These are phyloP conservation scores for Erpobdella octoculata DNA, from an alignment of 2,888 invertebrate genomes.

Conservation along the genomic window DNA sequence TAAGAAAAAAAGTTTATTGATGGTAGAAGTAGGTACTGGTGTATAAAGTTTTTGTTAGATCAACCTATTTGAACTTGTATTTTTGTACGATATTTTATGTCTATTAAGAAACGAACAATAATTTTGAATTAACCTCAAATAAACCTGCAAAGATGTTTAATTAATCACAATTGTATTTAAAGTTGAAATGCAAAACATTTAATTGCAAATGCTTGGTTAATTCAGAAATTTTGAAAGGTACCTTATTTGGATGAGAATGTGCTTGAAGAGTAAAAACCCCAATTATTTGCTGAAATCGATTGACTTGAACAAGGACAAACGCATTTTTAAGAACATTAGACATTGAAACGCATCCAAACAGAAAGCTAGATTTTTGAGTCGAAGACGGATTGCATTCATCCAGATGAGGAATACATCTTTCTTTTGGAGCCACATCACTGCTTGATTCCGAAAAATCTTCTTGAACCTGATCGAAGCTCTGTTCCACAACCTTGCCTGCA, in stretches of 20 bases:
- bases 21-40: too few species aligned
- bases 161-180: too few species aligned
- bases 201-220: too few species aligned
- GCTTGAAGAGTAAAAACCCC: conserved; percentile 55
- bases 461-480: background rate
- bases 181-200: too few species aligned
- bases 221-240: too few species aligned
- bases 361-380: conserved; percentile 33
- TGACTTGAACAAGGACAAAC: conserved; percentile 55
- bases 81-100: too few species aligned
- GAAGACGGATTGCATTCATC: conserved; percentile 27
- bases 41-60: too few species aligned
- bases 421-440: background rate
- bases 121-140: too few species aligned
- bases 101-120: too few species aligned
- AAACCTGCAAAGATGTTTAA: too few species aligned
- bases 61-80: too few species aligned
- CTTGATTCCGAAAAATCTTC: conserved; percentile 11
- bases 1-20: too few species aligned
- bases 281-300: conserved; percentile 55
- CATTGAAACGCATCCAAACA: conserved; percentile 39
- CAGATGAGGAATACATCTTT: conserved; percentile 5
- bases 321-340: conserved; percentile 48
- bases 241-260: conserved; percentile 52
- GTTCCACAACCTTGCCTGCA: background rate